A percentile compares a stretch with the other conserved stretches of the same genome.
Evolutionary conservation across 2,888 invertebrate genomes (phyloP).

Genomic region (Lasioglossum morio): DNA sequence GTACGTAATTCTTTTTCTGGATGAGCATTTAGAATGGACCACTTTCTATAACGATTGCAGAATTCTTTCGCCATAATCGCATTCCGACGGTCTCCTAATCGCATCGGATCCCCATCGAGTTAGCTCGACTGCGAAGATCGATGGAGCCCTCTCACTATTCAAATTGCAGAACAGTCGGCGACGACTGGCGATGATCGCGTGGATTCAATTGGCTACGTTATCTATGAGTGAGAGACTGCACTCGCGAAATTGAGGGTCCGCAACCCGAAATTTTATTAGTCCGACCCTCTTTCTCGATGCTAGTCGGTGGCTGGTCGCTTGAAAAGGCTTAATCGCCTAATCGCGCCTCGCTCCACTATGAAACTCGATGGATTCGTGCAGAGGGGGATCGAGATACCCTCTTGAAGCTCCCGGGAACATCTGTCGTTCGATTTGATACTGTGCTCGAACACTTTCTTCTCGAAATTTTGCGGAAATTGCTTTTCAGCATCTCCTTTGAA

Average conservation of each 20-base stretch:
- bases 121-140: constrained; percentile 18
- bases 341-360: constrained; percentile 48
- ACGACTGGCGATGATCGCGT: constrained; percentile 35
- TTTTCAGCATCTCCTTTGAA: neutral
- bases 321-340: constrained; percentile 60
- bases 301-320: constrained; percentile 38
- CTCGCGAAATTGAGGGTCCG: constrained; percentile 27
- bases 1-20: neutral
- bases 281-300: constrained; percentile 19
- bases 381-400: constrained; percentile 40
- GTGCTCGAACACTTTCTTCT: neutral
- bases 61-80: neutral
- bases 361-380: constrained; percentile 52
- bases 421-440: constrained; percentile 48
- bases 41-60: neutral
- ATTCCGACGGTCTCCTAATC: neutral
- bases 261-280: constrained; percentile 55
- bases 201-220: constrained; percentile 55
- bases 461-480: neutral
- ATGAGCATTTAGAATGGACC: neutral
- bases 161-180: constrained; percentile 29
- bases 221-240: constrained; percentile 35
- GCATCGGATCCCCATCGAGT: neutral
- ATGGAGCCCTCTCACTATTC: constrained; percentile 22
- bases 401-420: constrained; percentile 49